Conservation (phyloP, 2,797 vertebrate genomes). For the Coracias cyanogaster region DNA sequence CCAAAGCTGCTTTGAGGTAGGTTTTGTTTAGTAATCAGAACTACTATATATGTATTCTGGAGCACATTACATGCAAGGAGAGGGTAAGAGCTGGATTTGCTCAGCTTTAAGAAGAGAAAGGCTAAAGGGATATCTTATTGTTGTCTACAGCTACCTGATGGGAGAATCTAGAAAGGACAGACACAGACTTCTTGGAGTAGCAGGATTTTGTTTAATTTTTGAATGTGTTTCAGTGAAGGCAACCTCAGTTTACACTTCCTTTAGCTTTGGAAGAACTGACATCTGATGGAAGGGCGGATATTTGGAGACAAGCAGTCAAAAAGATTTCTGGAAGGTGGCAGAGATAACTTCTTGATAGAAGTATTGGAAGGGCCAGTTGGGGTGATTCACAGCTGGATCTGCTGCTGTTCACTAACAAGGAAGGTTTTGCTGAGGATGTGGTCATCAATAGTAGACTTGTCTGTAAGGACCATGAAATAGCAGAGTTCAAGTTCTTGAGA, state of each 20-base stretch:
- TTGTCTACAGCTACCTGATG: neutral
- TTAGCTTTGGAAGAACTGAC: neutral
- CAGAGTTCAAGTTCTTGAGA: neutral
- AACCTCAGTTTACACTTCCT: neutral
- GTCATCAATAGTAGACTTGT: neutral
- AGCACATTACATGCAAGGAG: neutral
- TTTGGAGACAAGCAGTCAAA: neutral
- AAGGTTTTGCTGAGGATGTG: neutral
- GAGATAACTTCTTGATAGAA: neutral
- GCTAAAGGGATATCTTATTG: neutral
- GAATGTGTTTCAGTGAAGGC: neutral
- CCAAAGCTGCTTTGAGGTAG: slow-evolving; percentile 64
- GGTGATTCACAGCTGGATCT: neutral
- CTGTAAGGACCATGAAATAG: neutral
- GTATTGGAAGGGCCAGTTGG: neutral
- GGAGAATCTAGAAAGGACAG: neutral
- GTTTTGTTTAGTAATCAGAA: slow-evolving; percentile 69
- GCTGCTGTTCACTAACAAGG: neutral
- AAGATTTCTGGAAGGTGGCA: neutral
- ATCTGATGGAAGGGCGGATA: neutral
- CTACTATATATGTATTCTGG: slow-evolving; percentile 45
- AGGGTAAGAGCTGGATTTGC: neutral
- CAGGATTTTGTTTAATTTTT: neutral
- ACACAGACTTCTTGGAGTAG: rapidly evolving
- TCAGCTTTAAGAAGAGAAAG: neutral